Evolutionary conservation across 2,113 vertebrate genomes (phyloP).

Genomic region (Bubo blakistoni): DNA sequence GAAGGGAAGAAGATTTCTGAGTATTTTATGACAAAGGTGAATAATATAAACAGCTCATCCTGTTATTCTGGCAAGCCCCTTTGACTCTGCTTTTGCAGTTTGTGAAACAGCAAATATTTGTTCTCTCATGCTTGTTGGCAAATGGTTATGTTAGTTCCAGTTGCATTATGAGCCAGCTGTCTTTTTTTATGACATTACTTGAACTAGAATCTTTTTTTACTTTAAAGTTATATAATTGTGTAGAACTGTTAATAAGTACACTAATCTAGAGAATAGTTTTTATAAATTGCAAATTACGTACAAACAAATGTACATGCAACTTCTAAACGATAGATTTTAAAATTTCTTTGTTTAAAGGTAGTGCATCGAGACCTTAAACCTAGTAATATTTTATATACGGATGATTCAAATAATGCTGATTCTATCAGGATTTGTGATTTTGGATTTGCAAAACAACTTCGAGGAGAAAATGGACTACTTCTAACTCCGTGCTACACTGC

Average conservation of each 20-base stretch:
- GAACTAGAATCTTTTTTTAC: not conserved
- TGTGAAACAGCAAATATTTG: not conserved
- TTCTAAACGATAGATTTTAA: not conserved
- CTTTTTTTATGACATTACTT: not conserved
- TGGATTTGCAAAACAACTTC: slow-evolving; percentile 95
- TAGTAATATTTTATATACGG: slow-evolving; percentile 98
- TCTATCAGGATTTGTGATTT: slow-evolving; percentile 98
- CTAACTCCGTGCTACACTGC: slow-evolving; percentile 97
- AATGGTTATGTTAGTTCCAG: not conserved
- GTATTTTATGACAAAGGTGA: not conserved
- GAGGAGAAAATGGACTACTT: slow-evolving; percentile 92
- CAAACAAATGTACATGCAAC: not conserved
- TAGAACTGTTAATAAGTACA: not conserved
- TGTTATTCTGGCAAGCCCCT: not conserved
- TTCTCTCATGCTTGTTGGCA: not conserved
- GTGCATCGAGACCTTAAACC: slow-evolving; percentile 97
- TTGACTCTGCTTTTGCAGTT: not conserved
- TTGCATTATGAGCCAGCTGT: not conserved
- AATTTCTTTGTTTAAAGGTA: slow-evolving; percentile 75
- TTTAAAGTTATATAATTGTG: not conserved
- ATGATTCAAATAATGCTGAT: slow-evolving; percentile 92
- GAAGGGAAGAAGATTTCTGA: not conserved
- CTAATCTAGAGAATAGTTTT: not conserved
- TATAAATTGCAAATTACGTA: not conserved
- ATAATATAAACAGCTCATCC: not conserved